Evolutionary conservation across 2,113 vertebrate genomes (phyloP), one percentile per base, ranked within the genome.

Genomic region (Globicephala melas): DNA sequence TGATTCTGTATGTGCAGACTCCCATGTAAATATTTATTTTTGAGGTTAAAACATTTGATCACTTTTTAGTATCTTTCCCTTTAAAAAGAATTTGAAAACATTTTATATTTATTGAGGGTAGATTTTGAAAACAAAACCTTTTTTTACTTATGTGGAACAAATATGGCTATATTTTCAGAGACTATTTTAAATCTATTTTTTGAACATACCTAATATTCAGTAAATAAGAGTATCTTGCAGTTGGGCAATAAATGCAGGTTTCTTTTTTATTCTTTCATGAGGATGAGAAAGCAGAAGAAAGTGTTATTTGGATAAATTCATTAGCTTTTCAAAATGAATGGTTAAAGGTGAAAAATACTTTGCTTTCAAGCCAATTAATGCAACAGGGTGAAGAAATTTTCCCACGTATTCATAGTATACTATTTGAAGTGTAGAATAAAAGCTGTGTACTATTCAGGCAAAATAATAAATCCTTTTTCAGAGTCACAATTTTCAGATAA

Each of bases 181-280:
- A 71, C 10, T 18, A 50, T 67, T 97, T 94, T 74, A 89, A 93
- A 60, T 82, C 8, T 89, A 26, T 14, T 93, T 82, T 80, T 47
- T 5, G 50, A 67, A 87, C 65, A 90, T 74, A 17, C 20, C 33
- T 85, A 2, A 50, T 93, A 70, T 58, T 89, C 5, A 65, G 0
- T 81, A 81, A 88, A 33, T 38, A 93, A 87, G 20, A 41, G 13
- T 89, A 55, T 86, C 41, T 63, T 80, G 36, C 36, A 90, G 5
- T 94, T 94, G 63, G 41, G 15, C 28, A 83, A 5, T 79, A 88
- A 83, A 82, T 58, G 18, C 31, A 58, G 5, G 6, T 92, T 95
- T 95, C 23, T 94, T 62, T 97, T 96, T 93, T 97, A 13, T 91
- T 93, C n/a, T 96, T 96, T 73, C 17, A 28, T 91, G 60, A 73